A percentile compares a stretch with the other conserved stretches of the same genome.
phyloP scores from a whole-genome alignment of 1,140 invertebrate species.

The Habropoda laboriosa region DNA sequence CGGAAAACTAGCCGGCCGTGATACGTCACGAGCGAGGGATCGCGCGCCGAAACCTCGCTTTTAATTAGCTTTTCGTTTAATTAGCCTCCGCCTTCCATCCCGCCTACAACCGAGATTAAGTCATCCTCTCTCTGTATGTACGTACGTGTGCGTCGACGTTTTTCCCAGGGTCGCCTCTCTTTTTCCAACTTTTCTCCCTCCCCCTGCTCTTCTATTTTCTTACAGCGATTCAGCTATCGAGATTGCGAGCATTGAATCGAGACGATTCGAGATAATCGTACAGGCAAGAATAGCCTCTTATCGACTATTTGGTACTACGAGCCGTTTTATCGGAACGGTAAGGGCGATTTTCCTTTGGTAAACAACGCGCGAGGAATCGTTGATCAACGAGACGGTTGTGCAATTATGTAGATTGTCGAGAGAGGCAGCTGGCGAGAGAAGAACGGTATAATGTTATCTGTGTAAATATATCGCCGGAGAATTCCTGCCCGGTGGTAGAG shows the following conservation, averaged over 20 bases:
- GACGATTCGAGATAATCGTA: neutral
- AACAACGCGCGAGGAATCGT: neutral
- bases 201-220: neutral
- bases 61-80: constrained; percentile 52
- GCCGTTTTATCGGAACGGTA: constrained; percentile 4
- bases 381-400: constrained; percentile 23
- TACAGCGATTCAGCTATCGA: no score
- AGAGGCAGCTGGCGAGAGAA: neutral
- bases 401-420: constrained; percentile 29
- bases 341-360: constrained; percentile 6
- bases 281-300: neutral
- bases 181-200: neutral
- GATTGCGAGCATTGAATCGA: constrained; percentile 32
- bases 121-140: no score
- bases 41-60: neutral
- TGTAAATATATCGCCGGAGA: constrained; percentile 2
- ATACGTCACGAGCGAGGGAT: constrained; percentile 39
- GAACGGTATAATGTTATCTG: constrained; percentile 28
- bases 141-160: no score
- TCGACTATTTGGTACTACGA: neutral
- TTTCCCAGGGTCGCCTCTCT: constrained; percentile 29
- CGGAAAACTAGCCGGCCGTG: constrained; percentile 51
- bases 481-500: neutral
- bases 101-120: constrained; percentile 6
- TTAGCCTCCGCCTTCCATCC: constrained; percentile 13